Percentiles rank a stretch among this genome's conserved stretches.
Evolutionary conservation across 2,888 invertebrate genomes (phyloP).

Genomic region (Xylota segnis): DNA sequence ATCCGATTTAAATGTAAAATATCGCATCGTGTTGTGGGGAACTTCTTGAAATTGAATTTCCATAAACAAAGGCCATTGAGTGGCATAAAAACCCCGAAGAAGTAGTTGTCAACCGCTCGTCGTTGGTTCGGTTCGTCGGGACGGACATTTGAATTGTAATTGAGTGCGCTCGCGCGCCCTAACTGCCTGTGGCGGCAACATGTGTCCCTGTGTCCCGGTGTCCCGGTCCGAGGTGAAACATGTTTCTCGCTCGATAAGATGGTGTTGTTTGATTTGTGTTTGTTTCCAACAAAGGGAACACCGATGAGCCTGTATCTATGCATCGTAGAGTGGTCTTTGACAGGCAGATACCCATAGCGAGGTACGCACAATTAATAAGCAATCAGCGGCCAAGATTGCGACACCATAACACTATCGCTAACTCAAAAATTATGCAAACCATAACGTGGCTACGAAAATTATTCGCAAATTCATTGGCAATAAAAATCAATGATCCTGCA

Average conservation of each 20-base stretch:
- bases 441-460: constrained; percentile 64
- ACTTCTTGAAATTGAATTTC: constrained; percentile 56
- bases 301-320: too few species aligned
- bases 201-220: constrained; percentile 48
- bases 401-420: constrained; percentile 40
- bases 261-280: not conserved
- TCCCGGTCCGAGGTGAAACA: constrained; percentile 49
- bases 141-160: constrained; percentile 72
- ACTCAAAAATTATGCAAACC: constrained; percentile 65
- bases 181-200: constrained; percentile 58
- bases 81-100: constrained; percentile 9
- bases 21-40: constrained; percentile 51
- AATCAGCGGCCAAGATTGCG: constrained; percentile 36
- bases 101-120: constrained; percentile 46
- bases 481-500: constrained; percentile 74
- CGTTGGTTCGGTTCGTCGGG: constrained; percentile 34
- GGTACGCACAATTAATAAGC: constrained; percentile 61
- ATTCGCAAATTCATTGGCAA: constrained; percentile 72
- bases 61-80: constrained; percentile 65
- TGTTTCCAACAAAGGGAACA: not conserved
- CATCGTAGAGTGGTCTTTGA: too few species aligned
- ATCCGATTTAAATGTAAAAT: constrained; percentile 75
- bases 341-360: too few species aligned
- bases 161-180: constrained; percentile 61
- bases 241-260: constrained; percentile 57